Evolutionary conservation across 2,888 invertebrate genomes (phyloP).

Genomic region (Lacanobia oleracea): DNA sequence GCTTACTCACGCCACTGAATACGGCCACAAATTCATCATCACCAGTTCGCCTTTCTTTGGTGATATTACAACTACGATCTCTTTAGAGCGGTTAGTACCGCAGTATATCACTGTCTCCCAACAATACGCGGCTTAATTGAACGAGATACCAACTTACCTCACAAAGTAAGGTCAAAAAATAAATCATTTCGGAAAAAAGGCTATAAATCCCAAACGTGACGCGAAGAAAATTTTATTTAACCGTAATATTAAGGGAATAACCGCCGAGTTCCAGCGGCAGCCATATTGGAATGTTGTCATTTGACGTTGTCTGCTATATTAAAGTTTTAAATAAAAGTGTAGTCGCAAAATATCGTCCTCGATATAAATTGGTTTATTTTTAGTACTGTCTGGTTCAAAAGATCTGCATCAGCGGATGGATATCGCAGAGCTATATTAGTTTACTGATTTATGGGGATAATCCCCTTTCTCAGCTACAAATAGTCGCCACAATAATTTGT

Average conservation of each 20-base stretch:
- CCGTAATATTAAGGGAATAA: slow-evolving; percentile 58
- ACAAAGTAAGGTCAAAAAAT: slow-evolving; percentile 58
- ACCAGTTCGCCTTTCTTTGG: slow-evolving; percentile 8
- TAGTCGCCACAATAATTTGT: background rate
- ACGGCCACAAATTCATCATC: slow-evolving; percentile 22
- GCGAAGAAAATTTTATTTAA: slow-evolving; percentile 60
- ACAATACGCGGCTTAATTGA: slow-evolving; percentile 60
- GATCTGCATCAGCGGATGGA: slow-evolving; percentile 23
- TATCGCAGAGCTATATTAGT: slow-evolving; percentile 15
- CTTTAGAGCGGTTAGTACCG: slow-evolving; percentile 22
- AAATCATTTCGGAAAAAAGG: slow-evolving; percentile 46
- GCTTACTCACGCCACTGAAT: background rate
- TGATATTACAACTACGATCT: slow-evolving; percentile 14
- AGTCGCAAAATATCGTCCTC: slow-evolving; percentile 22
- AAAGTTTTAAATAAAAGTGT: slow-evolving; percentile 51
- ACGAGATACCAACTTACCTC: slow-evolving; percentile 57
- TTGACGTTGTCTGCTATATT: slow-evolving; percentile 49
- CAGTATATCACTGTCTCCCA: slow-evolving; percentile 52
- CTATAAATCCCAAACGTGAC: slow-evolving; percentile 57
- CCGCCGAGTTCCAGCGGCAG: slow-evolving; percentile 32
- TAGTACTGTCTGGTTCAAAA: slow-evolving; percentile 19
- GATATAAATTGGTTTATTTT: slow-evolving; percentile 54
- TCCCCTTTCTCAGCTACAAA: slow-evolving; percentile 5
- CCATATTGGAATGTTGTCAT: slow-evolving; percentile 60
- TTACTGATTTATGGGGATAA: slow-evolving; percentile 44